These are phyloP conservation scores for Synchiropus splendidus DNA, from an alignment of 2,113 vertebrate genomes.

Conservation along the genomic window DNA sequence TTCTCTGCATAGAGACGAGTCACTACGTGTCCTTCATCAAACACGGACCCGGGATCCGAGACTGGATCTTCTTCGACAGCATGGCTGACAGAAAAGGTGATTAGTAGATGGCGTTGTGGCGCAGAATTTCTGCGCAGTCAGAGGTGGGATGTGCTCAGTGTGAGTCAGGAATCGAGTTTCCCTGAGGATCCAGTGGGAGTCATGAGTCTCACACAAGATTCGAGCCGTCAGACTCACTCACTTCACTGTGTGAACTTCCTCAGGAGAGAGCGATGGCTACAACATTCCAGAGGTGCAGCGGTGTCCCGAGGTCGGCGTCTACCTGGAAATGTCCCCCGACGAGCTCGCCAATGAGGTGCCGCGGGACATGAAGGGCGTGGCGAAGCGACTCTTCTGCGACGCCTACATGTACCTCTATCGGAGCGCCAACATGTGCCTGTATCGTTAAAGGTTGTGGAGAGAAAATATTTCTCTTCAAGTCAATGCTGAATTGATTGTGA, in stretches of 20 bases:
- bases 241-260: no score
- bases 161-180: no score
- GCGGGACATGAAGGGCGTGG: constrained; percentile 80
- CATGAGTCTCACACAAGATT: no score
- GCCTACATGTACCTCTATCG: constrained; percentile 90
- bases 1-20: constrained; percentile 87
- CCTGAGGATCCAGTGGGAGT: no score
- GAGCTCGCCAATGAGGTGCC: constrained; percentile 70
- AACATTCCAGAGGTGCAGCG: constrained; percentile 74
- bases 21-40: constrained; percentile 87
- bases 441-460: constrained; percentile 68
- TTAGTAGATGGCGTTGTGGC: constrained; percentile 1
- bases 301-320: constrained; percentile 75
- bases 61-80: constrained; percentile 92
- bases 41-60: constrained; percentile 58
- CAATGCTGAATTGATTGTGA: background rate
- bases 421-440: constrained; percentile 75
- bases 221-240: no score
- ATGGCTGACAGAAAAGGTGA: constrained; percentile 84
- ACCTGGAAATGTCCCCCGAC: constrained; percentile 67
- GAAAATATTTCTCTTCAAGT: no score
- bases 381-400: constrained; percentile 83
- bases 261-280: constrained; percentile 74
- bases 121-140: background rate
- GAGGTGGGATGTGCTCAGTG: background rate